Evolutionary conservation across 2,888 invertebrate genomes (phyloP), one percentile per base, ranked within the genome.

Genomic region (Druceiella hillmani): DNA sequence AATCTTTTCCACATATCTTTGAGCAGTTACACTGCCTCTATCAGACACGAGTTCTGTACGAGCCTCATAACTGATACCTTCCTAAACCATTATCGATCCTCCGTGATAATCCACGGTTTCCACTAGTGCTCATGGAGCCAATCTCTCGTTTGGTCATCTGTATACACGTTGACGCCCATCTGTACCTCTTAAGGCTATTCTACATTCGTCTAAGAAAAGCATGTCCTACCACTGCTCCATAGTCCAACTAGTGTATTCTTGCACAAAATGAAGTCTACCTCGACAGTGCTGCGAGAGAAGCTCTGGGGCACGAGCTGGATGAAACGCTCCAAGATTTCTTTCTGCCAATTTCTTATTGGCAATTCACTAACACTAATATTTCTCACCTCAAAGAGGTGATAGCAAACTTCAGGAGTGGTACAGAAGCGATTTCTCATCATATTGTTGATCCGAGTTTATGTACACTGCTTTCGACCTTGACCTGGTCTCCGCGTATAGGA

Each of bases 1-100:
- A 28, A 51, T 45, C 26, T 50, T 42, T 31, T 45, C 41, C 22
- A 47, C 42, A 40, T 50, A 47, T 38, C 43, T 49, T 29, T 36
- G 42, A 40, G 33, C 34, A 40, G 39, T 48, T 25, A 46, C 20
- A 16, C 38, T 28, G 25, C 43, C 46, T 11, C 24, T 38, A 4
- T n/a, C n/a, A n/a, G n/a, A n/a, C n/a, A n/a, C 6, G 4, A 27
- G 17, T 6, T 28, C 12, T 13, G 27, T 17, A 27, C 36, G 31
- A 16, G 14, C 36, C 9, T 36, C 31, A 10, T 12, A 36, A 27
- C n/a, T 15, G 12, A 17, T 17, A 15, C 31, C n/a, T 11, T n/a
- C n/a, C 17, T 30, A n/a, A 7, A 36, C 12, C 27, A 27, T 17
- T 16, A 36, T 28, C 7, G 34, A 36, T 6, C 37, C 37, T 3